Evolutionary conservation across 2,797 vertebrate species (phyloP), one percentile per base, ranked within the genome.

Genomic region (Calcarius lapponicus): DNA sequence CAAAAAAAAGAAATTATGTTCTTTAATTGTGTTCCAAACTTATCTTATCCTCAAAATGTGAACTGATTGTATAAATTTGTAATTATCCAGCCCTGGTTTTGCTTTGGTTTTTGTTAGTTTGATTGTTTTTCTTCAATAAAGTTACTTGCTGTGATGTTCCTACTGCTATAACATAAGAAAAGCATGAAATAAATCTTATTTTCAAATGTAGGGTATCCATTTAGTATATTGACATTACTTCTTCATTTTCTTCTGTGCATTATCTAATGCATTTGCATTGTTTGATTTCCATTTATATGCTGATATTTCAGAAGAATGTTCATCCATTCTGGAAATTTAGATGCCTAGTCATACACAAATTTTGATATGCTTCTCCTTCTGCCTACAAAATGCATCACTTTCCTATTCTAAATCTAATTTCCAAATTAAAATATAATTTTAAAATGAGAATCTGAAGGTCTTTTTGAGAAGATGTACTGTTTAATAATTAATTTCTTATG

Each of bases 11-110:
- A 73, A 69, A 73, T 67, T 25, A 38, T 53, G 21, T 71, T 82
- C 31, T 73, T 84, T 86, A 95, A 90, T 31, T 94, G 22, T 34
- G 21, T 90, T 94, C 56, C 73, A 96, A 94, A 84, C 65, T 86
- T 92, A 75, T 54, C 47, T 76, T 95, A 86, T 90, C 76, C 70
- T 95, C 57, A 78, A 62, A 85, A 80, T 0, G 2, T 81, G 69
- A 93, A 60, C 31, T 25, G 54, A 67, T 84, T 62, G 15, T 69
- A 78, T 69, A 94, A 82, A 54, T 38, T 66, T 93, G 54, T 84
- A 86, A 71, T 82, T 86, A 88, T 61, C 38, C 75, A 43, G 12
- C 12, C 43, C 11, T 43, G 19, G 2, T 14, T 14, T 29, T 29
- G 5, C 12, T 53, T 54, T 34, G 6, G 0, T 6, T 8, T 6